Evolutionary conservation across 1,140 invertebrate genomes (phyloP).

Genomic region (Microplitis mediator): DNA sequence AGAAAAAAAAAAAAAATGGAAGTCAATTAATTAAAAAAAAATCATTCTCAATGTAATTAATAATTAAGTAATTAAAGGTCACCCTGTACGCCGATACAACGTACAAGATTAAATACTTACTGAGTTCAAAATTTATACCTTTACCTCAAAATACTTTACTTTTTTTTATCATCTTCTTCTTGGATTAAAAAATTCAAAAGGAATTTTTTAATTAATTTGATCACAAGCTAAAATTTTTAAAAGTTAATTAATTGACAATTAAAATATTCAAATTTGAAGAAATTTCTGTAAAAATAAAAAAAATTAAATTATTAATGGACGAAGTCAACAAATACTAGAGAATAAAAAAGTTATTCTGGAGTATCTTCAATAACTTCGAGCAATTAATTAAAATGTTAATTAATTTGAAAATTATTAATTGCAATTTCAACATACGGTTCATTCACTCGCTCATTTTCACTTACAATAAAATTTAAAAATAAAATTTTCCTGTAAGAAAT

Average conservation of each 20-base stretch:
- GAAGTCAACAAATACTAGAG: constrained; percentile 4
- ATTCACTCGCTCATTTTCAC: too few species aligned
- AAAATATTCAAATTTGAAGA: background rate
- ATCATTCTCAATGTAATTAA: constrained; percentile 10
- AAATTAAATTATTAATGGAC: background rate
- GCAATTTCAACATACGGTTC: too few species aligned
- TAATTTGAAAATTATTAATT: too few species aligned
- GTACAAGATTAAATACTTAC: constrained; percentile 58
- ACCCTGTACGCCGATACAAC: constrained; percentile 59
- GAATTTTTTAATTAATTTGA: background rate
- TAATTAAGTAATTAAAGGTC: constrained; percentile 33
- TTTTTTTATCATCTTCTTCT: background rate
- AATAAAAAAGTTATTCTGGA: background rate
- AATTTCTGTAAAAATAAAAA: background rate
- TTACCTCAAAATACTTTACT: background rate
- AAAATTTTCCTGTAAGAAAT: too few species aligned
- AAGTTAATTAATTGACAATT: background rate
- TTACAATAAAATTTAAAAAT: too few species aligned
- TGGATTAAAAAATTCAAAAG: background rate
- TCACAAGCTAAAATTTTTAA: background rate
- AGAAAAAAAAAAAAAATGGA: background rate
- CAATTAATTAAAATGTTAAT: too few species aligned
- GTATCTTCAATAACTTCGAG: too few species aligned
- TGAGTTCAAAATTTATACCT: constrained; percentile 6
- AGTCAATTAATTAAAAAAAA: background rate